A percentile compares a stretch with the other conserved stretches of the same genome.
Evolutionary conservation across 2,888 invertebrate genomes (phyloP).

Genomic region (Drosophila dives): DNA sequence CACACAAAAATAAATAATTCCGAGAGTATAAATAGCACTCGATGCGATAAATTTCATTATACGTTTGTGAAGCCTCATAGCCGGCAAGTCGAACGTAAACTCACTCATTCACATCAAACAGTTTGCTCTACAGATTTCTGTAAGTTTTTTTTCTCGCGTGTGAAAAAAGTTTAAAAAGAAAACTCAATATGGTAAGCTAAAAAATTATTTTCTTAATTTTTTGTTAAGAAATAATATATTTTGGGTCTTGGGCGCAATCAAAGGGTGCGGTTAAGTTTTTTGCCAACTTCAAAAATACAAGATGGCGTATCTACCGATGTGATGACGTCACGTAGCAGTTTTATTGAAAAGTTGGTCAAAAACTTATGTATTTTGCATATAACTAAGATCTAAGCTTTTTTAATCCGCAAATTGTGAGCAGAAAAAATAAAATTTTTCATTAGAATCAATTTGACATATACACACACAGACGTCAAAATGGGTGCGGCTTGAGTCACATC

Average conservation of each 20-base stretch:
- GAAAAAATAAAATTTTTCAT: not conserved
- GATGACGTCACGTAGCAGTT: slow-evolving; percentile 64
- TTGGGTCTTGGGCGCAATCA: not conserved
- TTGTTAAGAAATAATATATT: not conserved
- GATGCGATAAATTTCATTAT: slow-evolving; percentile 86
- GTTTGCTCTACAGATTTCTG: slow-evolving; percentile 58
- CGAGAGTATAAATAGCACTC: slow-evolving; percentile 87
- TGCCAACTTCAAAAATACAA: slow-evolving; percentile 18
- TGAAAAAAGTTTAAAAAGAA: slow-evolving; percentile 63
- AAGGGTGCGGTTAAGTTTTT: not conserved
- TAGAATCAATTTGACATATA: slow-evolving; percentile 10
- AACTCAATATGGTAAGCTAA: slow-evolving; percentile 83
- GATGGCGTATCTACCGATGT: slow-evolving; percentile 48
- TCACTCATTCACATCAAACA: slow-evolving; percentile 51
- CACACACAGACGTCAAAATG: slow-evolving; percentile 28
- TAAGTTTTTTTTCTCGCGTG: slow-evolving; percentile 77
- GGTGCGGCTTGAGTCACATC: slow-evolving; percentile 63
- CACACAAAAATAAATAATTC: slow-evolving; percentile 17
- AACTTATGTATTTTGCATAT: too few species aligned
- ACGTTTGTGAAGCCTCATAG: slow-evolving; percentile 90
- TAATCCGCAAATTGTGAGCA: not conserved
- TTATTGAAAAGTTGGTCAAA: not conserved
- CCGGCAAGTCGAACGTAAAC: slow-evolving; percentile 87
- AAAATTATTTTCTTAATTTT: not conserved
- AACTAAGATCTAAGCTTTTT: not conserved